phyloP scores from a whole-genome alignment of 2,113 vertebrate species.

The Oreamnos americanus region DNA sequence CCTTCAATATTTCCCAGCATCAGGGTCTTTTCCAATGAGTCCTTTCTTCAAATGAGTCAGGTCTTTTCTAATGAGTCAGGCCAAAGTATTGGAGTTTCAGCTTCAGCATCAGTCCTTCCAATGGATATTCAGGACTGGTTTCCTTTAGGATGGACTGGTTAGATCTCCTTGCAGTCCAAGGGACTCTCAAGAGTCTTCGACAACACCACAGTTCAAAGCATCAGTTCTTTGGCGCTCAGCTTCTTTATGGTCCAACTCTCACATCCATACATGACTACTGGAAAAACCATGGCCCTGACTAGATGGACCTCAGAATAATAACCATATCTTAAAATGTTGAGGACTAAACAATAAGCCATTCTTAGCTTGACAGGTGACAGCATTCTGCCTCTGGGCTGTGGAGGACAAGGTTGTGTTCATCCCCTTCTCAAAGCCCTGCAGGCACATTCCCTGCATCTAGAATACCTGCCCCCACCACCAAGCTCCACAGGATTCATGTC shows the following conservation, averaged over 20 bases:
- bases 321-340: neutral
- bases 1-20: neutral
- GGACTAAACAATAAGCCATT: neutral
- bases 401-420: neutral
- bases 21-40: neutral
- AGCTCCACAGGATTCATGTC: neutral
- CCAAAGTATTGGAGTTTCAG: neutral
- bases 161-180: neutral
- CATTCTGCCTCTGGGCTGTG: neutral
- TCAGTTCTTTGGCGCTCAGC: fast-evolving
- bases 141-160: neutral
- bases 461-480: neutral
- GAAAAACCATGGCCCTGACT: neutral
- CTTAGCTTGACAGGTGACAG: neutral
- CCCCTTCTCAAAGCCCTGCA: neutral
- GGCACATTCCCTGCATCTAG: neutral
- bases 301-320: neutral
- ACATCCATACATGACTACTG: neutral
- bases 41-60: neutral
- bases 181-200: neutral
- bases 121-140: neutral
- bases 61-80: neutral
- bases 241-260: neutral
- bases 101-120: neutral
- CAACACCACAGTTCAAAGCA: neutral